Percentiles rank a stretch among this genome's conserved stretches.
Conservation (phyloP, 2,888 invertebrate genomes). For the Ischnura elegans region DNA sequence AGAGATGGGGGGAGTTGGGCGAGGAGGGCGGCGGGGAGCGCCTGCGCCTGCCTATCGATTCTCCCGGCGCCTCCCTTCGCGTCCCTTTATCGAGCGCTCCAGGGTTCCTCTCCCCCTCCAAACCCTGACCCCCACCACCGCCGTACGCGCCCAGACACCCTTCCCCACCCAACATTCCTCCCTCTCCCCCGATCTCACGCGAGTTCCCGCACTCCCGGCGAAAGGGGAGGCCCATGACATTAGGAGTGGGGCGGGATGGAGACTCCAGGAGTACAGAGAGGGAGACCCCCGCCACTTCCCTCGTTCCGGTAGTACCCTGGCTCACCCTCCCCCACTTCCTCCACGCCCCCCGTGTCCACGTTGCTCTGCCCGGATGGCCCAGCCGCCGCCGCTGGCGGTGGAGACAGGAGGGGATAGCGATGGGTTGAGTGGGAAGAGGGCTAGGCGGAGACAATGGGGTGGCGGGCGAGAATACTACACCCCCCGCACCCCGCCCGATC, state of each 20-base stretch:
- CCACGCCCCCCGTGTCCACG: neutral
- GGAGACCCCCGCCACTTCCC: neutral
- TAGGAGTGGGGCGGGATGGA: neutral
- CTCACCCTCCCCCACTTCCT: neutral
- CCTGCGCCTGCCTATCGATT: constrained; percentile 59
- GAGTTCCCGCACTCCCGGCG: neutral
- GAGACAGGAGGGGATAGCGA: neutral
- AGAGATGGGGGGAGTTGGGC: neutral
- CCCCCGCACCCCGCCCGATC: neutral
- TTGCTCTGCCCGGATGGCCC: constrained; percentile 5
- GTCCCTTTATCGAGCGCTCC: constrained; percentile 60
- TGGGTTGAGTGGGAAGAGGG: neutral
- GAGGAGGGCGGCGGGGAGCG: neutral
- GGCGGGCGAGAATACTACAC: neutral
- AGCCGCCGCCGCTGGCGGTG: constrained; percentile 11
- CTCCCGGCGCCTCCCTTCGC: constrained; percentile 56
- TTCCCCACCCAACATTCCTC: neutral
- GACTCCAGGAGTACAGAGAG: neutral
- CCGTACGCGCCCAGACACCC: neutral
- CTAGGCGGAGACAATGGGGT: neutral
- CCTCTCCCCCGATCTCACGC: neutral
- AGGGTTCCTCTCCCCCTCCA: constrained; percentile 2
- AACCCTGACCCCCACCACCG: neutral
- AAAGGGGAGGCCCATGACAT: neutral
- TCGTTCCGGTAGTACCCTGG: neutral